These are phyloP conservation scores for Galbula dea DNA, from an alignment of 2,113 vertebrate species.

Conservation along the genomic window DNA sequence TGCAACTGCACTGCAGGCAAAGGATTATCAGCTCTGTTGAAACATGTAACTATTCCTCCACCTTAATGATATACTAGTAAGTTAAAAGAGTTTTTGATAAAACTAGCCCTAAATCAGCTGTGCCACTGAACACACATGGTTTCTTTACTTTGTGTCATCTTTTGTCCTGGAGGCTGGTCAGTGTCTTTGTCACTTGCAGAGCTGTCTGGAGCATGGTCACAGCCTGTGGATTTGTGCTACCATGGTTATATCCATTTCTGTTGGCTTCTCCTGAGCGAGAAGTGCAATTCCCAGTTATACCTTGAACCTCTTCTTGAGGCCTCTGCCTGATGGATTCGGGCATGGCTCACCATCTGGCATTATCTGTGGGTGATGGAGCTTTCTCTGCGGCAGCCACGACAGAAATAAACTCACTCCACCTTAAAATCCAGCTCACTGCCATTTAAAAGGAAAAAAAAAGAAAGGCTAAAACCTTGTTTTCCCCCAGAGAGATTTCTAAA, in stretches of 20 bases:
- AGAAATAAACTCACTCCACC: slow-evolving; percentile 52
- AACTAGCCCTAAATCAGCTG: background rate
- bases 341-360: slow-evolving; percentile 4
- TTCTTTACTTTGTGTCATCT: background rate
- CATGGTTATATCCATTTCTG: background rate
- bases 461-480: slow-evolving; percentile 33
- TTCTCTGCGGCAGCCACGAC: background rate
- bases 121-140: accelerated
- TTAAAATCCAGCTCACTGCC: slow-evolving; percentile 43
- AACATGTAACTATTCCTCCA: background rate
- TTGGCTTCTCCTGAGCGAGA: background rate
- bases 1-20: background rate
- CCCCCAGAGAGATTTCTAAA: slow-evolving; percentile 33
- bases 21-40: slow-evolving; percentile 12
- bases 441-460: background rate
- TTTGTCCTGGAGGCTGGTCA: background rate
- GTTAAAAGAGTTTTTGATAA: background rate
- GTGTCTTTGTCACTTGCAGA: background rate
- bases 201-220: background rate
- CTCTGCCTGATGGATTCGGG: slow-evolving; percentile 16
- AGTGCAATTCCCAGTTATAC: background rate
- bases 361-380: slow-evolving; percentile 44
- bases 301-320: background rate
- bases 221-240: background rate
- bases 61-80: background rate